These are phyloP conservation scores for Acrocera orbiculus DNA, from an alignment of 2,888 invertebrate species.

Conservation along the genomic window DNA sequence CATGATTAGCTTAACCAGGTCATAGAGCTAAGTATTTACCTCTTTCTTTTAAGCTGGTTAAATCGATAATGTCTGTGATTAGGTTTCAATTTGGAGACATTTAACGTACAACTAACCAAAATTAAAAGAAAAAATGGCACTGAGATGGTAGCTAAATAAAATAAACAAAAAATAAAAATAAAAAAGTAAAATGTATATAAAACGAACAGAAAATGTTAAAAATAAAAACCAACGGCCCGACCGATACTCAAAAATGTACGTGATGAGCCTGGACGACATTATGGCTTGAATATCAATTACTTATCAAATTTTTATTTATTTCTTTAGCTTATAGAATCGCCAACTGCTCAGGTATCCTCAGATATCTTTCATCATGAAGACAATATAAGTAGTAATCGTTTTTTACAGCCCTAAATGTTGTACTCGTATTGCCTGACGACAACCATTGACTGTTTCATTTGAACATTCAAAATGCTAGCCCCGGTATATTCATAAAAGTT, in stretches of 20 bases:
- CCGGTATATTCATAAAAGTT: neutral
- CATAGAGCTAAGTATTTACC: too few species aligned
- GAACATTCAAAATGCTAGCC: neutral
- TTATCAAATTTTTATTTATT: conserved; percentile 11
- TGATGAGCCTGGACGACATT: conserved; percentile 13
- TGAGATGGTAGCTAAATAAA: conserved; percentile 3
- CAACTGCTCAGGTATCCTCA: conserved; percentile 3
- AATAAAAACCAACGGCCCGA: conserved; percentile 3
- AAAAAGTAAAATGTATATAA: neutral
- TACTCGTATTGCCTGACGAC: neutral
- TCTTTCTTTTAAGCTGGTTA: too few species aligned
- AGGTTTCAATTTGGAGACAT: too few species aligned
- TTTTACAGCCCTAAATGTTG: conserved; percentile 4
- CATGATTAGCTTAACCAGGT: too few species aligned
- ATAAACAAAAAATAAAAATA: neutral
- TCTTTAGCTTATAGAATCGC: conserved; percentile 2
- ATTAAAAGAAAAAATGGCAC: too few species aligned
- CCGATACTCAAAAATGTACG: conserved; percentile 11
- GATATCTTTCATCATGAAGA: neutral
- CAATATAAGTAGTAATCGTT: neutral
- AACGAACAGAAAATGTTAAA: conserved; percentile 1
- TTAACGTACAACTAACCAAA: too few species aligned
- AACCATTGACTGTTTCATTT: conserved; percentile 1
- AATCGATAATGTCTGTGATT: too few species aligned
- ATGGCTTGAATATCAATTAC: conserved; percentile 13